Evolutionary conservation across 1,140 invertebrate genomes (phyloP), one percentile per base, ranked within the genome.

Genomic region (Bicyclus anynana): DNA sequence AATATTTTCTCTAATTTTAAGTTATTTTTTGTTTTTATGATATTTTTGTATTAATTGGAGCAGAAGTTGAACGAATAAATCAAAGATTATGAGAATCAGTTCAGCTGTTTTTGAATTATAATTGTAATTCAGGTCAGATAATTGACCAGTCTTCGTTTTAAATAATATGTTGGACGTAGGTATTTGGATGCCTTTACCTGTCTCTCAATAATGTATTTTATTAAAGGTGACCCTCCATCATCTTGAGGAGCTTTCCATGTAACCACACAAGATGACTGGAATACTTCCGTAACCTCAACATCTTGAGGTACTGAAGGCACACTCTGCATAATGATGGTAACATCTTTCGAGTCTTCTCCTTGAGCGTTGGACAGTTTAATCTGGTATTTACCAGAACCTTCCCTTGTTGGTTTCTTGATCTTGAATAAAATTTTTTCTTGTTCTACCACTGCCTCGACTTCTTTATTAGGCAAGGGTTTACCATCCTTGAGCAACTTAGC

Each of bases 191-290:
- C n/a, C n/a, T 23, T 67, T 64, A 99, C 98, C 88, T 98, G 95
- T 85, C 97, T 93, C 90, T 99, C 98, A 67, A 99, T 94, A 10
- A 98, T 87, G 77, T 99, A 99, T 87, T 98, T 95, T 2, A 92
- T 91, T 42, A 99, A 92, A 2, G 97, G 96, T 48, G 94, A 89
- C 42, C 97, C 97, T 77, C 99, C 99, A 81, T 99, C 96, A 77
- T 99, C 98, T 72, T 94, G 92, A 0, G 97, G 96, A 53, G 93
- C 91, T 68, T 98, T 97, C 95, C 98, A 99, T 16, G 93, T 90
- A 0, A 99, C 93, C 21, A 95, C 93, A 86, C 97, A 99, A 13
- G 95, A 95, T 55, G 95, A 96, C 70, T 97, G 94, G 87, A 95
- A 99, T 0, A 99, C 91, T 63, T 99, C 97, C 1, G 92, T 92